Conservation (phyloP, 2,113 vertebrate species). For the Maccullochella peelii region DNA sequence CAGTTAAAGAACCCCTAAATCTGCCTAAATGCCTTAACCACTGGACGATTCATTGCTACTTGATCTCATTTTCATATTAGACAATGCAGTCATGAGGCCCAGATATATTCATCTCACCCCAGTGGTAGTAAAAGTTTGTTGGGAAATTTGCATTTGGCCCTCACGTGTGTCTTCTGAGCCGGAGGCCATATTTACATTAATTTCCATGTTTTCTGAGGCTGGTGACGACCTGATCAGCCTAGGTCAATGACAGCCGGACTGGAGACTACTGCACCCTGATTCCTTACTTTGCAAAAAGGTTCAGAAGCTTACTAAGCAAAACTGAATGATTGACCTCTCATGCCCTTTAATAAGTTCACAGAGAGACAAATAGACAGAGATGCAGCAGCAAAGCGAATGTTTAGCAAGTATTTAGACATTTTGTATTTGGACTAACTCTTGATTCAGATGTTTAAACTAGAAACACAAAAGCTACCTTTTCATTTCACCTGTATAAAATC, state of each 20-base stretch:
- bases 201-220: conserved; percentile 74
- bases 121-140: conserved; percentile 41
- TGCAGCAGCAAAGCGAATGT: not conserved
- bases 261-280: not conserved
- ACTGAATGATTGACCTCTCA: not conserved
- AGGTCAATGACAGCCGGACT: conserved; percentile 11
- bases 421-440: not conserved
- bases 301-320: conserved; percentile 18
- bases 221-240: conserved; percentile 37
- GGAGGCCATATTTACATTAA: conserved; percentile 77
- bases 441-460: conserved; percentile 5
- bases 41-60: not conserved
- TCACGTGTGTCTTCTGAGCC: conserved; percentile 55
- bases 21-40: not conserved
- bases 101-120: conserved; percentile 3
- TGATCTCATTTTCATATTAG: conserved; percentile 20
- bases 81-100: conserved; percentile 6
- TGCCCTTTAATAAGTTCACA: conserved; percentile 10
- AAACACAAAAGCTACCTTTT: not conserved
- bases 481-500: not conserved
- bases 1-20: conserved; percentile 4
- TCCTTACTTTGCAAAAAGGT: conserved; percentile 23
- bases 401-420: conserved; percentile 2
- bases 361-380: not conserved
- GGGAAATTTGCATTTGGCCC: conserved; percentile 74